phyloP scores from a whole-genome alignment of 2,888 invertebrate genomes.

The Archips xylosteana region DNA sequence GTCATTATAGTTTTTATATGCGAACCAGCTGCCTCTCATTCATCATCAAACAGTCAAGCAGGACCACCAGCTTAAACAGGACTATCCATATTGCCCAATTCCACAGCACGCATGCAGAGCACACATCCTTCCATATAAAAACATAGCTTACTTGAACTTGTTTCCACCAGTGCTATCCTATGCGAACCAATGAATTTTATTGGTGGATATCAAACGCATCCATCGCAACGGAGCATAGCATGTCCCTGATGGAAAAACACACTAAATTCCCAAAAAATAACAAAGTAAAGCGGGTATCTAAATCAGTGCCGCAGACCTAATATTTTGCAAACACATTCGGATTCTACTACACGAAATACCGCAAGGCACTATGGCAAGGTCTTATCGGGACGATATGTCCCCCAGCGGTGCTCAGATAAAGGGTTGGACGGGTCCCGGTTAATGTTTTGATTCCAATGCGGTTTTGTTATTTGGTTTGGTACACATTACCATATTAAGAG shows the following conservation, averaged over 20 bases:
- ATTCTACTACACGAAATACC: slow-evolving; percentile 17
- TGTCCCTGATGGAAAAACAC: background rate
- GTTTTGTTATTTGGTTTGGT: slow-evolving; percentile 10
- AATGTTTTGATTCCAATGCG: slow-evolving; percentile 18
- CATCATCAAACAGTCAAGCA: too few species aligned
- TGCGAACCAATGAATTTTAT: too few species aligned
- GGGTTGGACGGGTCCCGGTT: slow-evolving; percentile 6
- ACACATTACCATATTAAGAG: background rate
- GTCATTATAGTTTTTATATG: too few species aligned
- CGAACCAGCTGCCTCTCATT: too few species aligned
- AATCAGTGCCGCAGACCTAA: background rate
- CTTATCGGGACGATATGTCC: slow-evolving; percentile 19
- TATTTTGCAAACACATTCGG: slow-evolving; percentile 15
- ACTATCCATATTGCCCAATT: too few species aligned
- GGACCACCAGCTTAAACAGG: too few species aligned
- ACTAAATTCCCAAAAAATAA: background rate
- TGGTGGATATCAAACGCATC: too few species aligned
- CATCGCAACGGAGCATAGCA: too few species aligned
- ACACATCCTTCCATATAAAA: too few species aligned
- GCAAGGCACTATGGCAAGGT: slow-evolving; percentile 17
- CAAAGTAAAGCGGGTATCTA: background rate
- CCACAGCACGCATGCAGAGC: too few species aligned
- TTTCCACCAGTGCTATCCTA: too few species aligned
- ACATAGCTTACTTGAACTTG: too few species aligned
- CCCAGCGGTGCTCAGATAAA: slow-evolving; percentile 6